Evolutionary conservation across 2,888 invertebrate species (phyloP).

Genomic region (Drosophila nigritarsus): DNA sequence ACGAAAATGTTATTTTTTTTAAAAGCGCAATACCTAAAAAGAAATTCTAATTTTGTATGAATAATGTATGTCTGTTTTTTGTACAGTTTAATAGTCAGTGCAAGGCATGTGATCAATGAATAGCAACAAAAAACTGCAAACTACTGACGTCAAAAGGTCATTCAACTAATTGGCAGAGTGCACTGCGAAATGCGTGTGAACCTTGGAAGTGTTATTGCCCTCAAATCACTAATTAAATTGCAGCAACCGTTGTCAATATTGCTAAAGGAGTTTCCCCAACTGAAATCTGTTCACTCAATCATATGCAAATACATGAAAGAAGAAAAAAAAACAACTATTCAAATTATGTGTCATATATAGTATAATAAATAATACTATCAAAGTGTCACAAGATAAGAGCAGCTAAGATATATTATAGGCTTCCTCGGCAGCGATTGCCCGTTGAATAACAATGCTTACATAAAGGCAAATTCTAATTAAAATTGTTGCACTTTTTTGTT

Average conservation of each 20-base stretch:
- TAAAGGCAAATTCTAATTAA: constrained; percentile 35
- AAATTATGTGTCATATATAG: constrained; percentile 25
- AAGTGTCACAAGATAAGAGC: constrained; percentile 53
- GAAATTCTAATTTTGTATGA: not conserved
- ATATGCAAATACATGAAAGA: constrained; percentile 20
- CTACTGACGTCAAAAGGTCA: constrained; percentile 49
- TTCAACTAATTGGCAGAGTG: constrained; percentile 43
- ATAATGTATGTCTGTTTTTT: not conserved
- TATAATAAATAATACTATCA: constrained; percentile 38
- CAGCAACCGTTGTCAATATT: not conserved
- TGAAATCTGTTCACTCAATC: not conserved
- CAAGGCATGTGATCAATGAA: constrained; percentile 54
- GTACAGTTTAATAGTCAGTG: not conserved
- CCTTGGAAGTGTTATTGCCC: constrained; percentile 21
- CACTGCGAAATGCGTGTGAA: constrained; percentile 15
- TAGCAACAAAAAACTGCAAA: constrained; percentile 27
- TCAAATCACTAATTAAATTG: not conserved
- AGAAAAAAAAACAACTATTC: not conserved
- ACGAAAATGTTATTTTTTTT: not conserved
- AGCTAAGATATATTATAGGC: constrained; percentile 45
- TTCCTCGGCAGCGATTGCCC: constrained; percentile 9
- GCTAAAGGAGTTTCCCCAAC: not conserved
- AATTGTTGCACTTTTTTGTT: constrained; percentile 18
- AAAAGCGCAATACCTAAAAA: not conserved
- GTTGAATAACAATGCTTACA: constrained; percentile 57